A percentile compares a stretch with the other conserved stretches of the same genome.
phyloP scores from a whole-genome alignment of 2,113 vertebrate genomes.

The Megaleporinus macrocephalus region DNA sequence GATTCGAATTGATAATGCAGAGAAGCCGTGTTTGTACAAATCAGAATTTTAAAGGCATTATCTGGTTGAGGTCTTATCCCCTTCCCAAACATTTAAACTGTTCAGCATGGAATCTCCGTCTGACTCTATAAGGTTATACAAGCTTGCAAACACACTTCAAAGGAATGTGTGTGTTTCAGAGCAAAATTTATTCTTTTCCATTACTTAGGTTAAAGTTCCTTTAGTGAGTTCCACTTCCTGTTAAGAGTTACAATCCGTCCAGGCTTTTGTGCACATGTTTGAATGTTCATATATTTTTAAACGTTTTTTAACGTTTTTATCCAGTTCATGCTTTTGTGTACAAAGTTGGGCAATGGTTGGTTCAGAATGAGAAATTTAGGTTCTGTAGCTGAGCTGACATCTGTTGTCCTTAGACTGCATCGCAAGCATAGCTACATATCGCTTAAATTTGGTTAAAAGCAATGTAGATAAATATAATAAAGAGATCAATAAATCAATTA shows the following conservation, averaged over 20 bases:
- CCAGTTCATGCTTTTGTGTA: too few species aligned
- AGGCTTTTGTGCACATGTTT: not conserved
- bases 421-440: too few species aligned
- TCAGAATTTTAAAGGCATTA: not conserved
- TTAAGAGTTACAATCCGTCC: not conserved
- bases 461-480: too few species aligned
- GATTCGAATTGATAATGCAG: not conserved
- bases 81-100: not conserved
- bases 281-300: too few species aligned
- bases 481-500: too few species aligned
- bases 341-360: too few species aligned
- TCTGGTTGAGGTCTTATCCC: not conserved
- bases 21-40: not conserved
- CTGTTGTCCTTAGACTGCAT: too few species aligned
- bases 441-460: too few species aligned
- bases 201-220: constrained; percentile 17
- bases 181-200: not conserved
- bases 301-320: too few species aligned
- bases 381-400: too few species aligned
- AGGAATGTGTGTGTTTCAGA: not conserved
- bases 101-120: not conserved
- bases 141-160: constrained; percentile 6
- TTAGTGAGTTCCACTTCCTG: not conserved
- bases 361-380: too few species aligned
- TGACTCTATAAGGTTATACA: not conserved